Percentiles rank a stretch among this genome's conserved stretches.
These are phyloP conservation scores for Electrophaes corylata DNA, from an alignment of 2,888 invertebrate genomes.

Conservation along the genomic window DNA sequence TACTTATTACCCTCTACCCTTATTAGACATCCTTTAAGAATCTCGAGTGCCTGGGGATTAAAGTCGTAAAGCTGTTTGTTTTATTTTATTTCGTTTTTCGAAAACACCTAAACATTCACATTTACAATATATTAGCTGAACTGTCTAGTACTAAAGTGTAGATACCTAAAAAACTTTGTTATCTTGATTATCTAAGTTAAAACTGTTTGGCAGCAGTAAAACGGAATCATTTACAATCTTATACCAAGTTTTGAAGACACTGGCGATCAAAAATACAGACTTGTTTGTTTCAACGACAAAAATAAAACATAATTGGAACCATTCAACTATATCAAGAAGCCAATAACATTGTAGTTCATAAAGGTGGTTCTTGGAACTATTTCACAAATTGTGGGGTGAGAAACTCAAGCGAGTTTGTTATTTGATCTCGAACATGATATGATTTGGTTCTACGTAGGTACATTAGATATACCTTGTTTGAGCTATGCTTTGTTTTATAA, in stretches of 20 bases:
- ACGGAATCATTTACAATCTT: neutral
- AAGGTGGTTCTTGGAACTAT: neutral
- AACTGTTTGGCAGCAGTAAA: neutral
- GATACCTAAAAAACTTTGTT: too few relatives aligned
- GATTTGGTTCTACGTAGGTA: neutral
- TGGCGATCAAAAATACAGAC: neutral
- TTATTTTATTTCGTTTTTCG: too few relatives aligned
- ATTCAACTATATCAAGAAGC: conserved; percentile 1
- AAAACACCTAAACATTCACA: too few relatives aligned
- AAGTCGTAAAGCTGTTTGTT: too few relatives aligned
- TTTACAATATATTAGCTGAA: too few relatives aligned
- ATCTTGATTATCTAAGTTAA: neutral
- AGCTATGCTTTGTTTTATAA: too few relatives aligned
- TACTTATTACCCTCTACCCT: too few relatives aligned
- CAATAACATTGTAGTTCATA: neutral
- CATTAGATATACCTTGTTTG: too few relatives aligned
- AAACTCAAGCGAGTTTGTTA: too few relatives aligned
- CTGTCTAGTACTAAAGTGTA: too few relatives aligned
- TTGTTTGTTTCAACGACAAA: neutral
- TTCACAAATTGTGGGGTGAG: neutral
- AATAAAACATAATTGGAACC: conserved; percentile 7
- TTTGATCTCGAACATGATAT: conserved; percentile 1
- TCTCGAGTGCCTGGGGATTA: too few relatives aligned
- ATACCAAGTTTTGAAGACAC: neutral
- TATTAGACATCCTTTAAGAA: too few relatives aligned